These are phyloP conservation scores for Karalla daura DNA, from an alignment of 2,797 vertebrate genomes.

Conservation along the genomic window DNA sequence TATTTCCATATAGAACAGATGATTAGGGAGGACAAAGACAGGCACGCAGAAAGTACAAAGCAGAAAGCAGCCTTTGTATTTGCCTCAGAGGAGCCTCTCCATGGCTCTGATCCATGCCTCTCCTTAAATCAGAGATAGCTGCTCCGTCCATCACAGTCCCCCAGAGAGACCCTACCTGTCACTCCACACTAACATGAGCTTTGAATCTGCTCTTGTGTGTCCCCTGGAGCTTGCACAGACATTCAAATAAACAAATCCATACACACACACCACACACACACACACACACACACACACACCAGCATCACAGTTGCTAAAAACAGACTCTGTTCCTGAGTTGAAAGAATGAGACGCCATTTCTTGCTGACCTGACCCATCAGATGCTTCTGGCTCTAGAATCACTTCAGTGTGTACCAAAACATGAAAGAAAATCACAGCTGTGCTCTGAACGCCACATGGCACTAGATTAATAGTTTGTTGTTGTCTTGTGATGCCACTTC, in stretches of 20 bases:
- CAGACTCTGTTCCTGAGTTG: slow-evolving; percentile 15
- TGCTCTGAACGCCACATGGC: background rate
- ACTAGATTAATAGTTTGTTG: slow-evolving; percentile 11
- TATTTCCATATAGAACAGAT: slow-evolving; percentile 73
- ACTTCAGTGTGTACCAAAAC: slow-evolving; percentile 32
- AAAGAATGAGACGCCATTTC: slow-evolving; percentile 26
- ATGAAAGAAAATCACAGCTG: slow-evolving; percentile 37
- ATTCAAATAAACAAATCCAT: slow-evolving; percentile 67
- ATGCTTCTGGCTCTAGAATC: slow-evolving; percentile 20
- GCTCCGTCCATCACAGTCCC: slow-evolving; percentile 75
- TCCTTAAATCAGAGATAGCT: slow-evolving; percentile 70
- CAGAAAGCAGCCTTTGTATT: slow-evolving; percentile 75
- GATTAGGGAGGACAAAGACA: slow-evolving; percentile 73
- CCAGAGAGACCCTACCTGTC: slow-evolving; percentile 77
- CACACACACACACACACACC: background rate
- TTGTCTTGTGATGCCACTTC: background rate
- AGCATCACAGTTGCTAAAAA: slow-evolving; percentile 8
- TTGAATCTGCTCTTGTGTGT: slow-evolving; percentile 52
- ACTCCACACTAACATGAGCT: slow-evolving; percentile 65
- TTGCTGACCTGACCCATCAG: slow-evolving; percentile 4
- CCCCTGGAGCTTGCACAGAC: slow-evolving; percentile 41
- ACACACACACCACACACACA: slow-evolving; percentile 13
- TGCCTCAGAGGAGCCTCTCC: slow-evolving; percentile 65
- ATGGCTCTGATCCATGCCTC: slow-evolving; percentile 69
- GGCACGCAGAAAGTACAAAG: slow-evolving; percentile 73